Percentiles rank a stretch among this genome's conserved stretches.
phyloP scores from a whole-genome alignment of 2,888 invertebrate species.

The Tipula lateralis region DNA sequence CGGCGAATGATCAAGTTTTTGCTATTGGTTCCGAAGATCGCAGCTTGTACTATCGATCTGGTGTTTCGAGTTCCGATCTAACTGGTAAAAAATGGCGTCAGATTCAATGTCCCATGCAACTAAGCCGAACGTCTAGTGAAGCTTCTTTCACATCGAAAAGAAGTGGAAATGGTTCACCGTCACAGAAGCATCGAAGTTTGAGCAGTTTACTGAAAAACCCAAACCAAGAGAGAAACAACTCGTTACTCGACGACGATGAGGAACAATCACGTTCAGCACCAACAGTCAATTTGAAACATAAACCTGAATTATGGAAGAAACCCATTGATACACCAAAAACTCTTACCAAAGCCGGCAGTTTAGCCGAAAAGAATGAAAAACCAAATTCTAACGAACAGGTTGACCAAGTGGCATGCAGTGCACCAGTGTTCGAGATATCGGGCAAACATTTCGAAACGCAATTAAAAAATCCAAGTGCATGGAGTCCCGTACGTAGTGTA shows the following conservation, averaged over 20 bases:
- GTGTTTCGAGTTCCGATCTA: slow-evolving; percentile 67
- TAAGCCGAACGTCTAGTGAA: slow-evolving; percentile 76
- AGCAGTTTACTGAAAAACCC: slow-evolving; percentile 52
- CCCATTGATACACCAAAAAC: slow-evolving; percentile 46
- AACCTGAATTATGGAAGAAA: slow-evolving; percentile 48
- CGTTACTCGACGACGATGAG: slow-evolving; percentile 51
- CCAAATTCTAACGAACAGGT: slow-evolving; percentile 36
- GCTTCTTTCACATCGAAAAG: slow-evolving; percentile 61
- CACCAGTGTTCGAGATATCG: slow-evolving; percentile 53
- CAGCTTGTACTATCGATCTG: slow-evolving; percentile 72
- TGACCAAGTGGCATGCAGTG: slow-evolving; percentile 43
- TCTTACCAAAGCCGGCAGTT: slow-evolving; percentile 41
- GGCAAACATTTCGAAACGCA: slow-evolving; percentile 67
- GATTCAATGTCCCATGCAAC: slow-evolving; percentile 73
- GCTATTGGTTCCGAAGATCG: slow-evolving; percentile 80
- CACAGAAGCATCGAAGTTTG: slow-evolving; percentile 66
- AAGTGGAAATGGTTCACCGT: slow-evolving; percentile 51
- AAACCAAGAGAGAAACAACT: slow-evolving; percentile 47
- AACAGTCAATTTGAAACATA: slow-evolving; percentile 60
- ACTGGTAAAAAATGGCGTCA: slow-evolving; percentile 85
- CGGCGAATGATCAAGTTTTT: slow-evolving; percentile 84
- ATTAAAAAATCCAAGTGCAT: slow-evolving; percentile 73
- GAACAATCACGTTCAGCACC: slow-evolving; percentile 71
- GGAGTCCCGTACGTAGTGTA: slow-evolving; percentile 84
- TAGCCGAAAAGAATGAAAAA: slow-evolving; percentile 43